Evolutionary conservation across 2,797 vertebrate genomes (phyloP), one percentile per base, ranked within the genome.

Genomic region (Eleutherodactylus coqui): DNA sequence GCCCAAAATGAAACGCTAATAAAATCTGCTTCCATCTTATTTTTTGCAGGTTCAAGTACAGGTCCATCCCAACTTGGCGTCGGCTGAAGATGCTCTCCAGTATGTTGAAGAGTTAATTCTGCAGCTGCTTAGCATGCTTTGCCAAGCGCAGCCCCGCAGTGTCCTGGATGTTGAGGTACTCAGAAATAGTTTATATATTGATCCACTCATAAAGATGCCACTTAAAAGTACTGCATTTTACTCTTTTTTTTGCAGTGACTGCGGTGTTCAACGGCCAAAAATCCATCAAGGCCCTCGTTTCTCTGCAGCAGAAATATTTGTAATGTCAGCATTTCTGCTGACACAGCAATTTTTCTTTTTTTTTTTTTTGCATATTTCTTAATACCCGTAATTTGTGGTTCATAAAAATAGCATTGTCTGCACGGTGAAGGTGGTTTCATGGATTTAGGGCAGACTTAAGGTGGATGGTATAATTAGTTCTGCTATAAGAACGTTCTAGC

Each of bases 101-200:
- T 98, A 98, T 90, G 97, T 99, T 75, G 97, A 99, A 92, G 97
- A 98, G 92, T 94, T 99, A 92, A 98, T 99, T 92, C 95, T 99
- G 85, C 96, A 98, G 4, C 93, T 98, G 90, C 93, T 99, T 90
- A 98, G 95, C 93, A 97, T 97, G 95, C 89, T 99, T 70, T 99
- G 98, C 92, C 97, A 98, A 92, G 96, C 97, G 82, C 97, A 98
- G 72, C 97, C 98, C 0, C 96, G 97, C 91, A 97, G 94, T 29
- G 96, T 96, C 85, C 96, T 97, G 93, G 98, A 99, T 91, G 96
- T 97, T 89, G 96, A 96, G 95, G 96, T 97, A 94, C 79, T 81
- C 55, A n/a, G 27, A 87, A 81, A 80, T 80, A 87, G 69, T 84
- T 87, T 73, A 84, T 69, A 53, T 87, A 87, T 79, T 87, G 82